Evolutionary conservation across 2,113 vertebrate species (phyloP).

Genomic region (Larimichthys crocea): DNA sequence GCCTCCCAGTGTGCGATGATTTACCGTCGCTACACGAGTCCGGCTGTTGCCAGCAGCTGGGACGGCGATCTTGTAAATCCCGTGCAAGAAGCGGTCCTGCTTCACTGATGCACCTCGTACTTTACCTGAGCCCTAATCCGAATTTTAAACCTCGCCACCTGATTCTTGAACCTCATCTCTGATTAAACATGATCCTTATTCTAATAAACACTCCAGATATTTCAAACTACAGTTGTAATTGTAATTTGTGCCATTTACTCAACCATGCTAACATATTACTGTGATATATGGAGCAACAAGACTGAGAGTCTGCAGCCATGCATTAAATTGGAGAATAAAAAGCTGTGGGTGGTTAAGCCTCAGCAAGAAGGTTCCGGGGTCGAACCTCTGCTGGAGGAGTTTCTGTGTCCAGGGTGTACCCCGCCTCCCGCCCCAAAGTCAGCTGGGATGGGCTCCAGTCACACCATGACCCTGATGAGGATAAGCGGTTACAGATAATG

Average conservation of each 20-base stretch:
- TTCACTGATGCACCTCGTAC: slow-evolving; percentile 32
- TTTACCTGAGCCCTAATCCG: not conserved
- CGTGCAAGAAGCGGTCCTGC: slow-evolving; percentile 6
- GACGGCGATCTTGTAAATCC: slow-evolving; percentile 19
- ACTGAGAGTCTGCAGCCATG: not conserved
- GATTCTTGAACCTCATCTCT: not conserved
- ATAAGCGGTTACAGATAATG: too few species aligned
- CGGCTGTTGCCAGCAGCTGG: slow-evolving; percentile 34
- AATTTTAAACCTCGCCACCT: not conserved
- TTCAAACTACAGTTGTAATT: not conserved
- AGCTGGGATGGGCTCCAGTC: too few species aligned
- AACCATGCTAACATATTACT: not conserved
- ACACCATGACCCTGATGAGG: too few species aligned
- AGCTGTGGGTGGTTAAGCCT: too few species aligned
- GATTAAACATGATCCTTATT: not conserved
- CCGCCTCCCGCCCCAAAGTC: too few species aligned
- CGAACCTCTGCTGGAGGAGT: too few species aligned
- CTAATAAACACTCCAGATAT: not conserved
- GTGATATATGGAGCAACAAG: not conserved
- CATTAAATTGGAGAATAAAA: too few species aligned
- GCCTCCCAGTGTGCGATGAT: slow-evolving; percentile 34
- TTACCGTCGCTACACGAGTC: slow-evolving; percentile 28
- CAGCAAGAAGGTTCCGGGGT: too few species aligned
- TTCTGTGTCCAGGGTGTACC: too few species aligned
- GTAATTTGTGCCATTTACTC: not conserved